Percentiles rank a stretch among this genome's conserved stretches.
Conservation (phyloP, 2,888 invertebrate species). For the Hecatera dysodea region DNA sequence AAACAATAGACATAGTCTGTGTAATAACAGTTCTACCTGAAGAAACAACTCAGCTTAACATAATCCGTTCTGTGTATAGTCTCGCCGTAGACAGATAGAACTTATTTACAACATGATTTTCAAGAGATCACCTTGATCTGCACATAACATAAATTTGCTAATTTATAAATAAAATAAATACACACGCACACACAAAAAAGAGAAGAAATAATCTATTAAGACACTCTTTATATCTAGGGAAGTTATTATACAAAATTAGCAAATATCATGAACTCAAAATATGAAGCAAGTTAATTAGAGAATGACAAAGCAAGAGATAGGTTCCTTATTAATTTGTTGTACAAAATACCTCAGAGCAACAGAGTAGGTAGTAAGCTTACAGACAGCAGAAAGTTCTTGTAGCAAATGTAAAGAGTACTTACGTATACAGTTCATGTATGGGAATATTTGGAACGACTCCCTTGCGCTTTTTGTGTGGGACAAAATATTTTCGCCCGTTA, state of each 20-base stretch:
- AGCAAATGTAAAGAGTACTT: background rate
- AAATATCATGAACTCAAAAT: background rate
- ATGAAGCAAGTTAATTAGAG: background rate
- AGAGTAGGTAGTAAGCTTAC: background rate
- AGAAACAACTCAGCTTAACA: background rate
- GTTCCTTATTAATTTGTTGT: background rate
- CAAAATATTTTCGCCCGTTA: background rate
- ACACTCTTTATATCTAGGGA: too few relatives aligned
- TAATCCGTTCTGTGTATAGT: background rate
- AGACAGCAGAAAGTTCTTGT: background rate
- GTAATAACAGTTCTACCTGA: background rate
- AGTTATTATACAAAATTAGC: background rate
- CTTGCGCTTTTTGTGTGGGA: background rate
- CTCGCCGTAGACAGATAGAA: background rate
- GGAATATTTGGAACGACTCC: background rate
- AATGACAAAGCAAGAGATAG: background rate
- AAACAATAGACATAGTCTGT: background rate
- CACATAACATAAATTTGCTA: too few relatives aligned
- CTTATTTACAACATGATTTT: too few relatives aligned
- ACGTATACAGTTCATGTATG: slow-evolving; percentile 47
- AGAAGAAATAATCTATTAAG: too few relatives aligned
- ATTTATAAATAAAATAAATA: too few relatives aligned
- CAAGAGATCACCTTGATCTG: too few relatives aligned
- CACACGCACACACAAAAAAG: too few relatives aligned
- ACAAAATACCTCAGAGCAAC: background rate